Base-by-base conservation (phyloP, 2,888 invertebrate genomes). In the Yponomeuta cagnagella region DNA sequence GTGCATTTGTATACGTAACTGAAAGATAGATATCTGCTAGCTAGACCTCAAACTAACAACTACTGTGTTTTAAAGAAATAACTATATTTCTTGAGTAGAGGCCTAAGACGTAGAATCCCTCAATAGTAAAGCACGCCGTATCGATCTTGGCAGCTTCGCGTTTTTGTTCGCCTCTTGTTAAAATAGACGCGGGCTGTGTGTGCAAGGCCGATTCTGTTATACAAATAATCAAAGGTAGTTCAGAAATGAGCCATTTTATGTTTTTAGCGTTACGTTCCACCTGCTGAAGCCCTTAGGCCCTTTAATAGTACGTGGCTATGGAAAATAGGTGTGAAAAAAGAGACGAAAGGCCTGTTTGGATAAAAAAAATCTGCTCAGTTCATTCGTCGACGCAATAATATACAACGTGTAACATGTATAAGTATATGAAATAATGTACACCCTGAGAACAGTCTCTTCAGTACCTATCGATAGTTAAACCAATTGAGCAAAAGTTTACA, bases 181-280 rank as follows among this genome's bases (percentile, higher is more conserved):
- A 58, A 58, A 58, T 58, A 58, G 52, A 58, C 52, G 52, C 52
- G 12, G 4, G 52, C 52, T 12, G 52, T 58, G 52, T 58, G 52
- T 58, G 52, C 52, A 58, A 58, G 52, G 52, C 52, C 52, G 52
- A 58, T 58, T 58, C 15, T 58, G 52, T 58, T 58, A 58, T 58
- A 12, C 12, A 58, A 58, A 58, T 58, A 58, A 58, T 15, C 52
- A 58, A 58, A 58, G 52, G 52, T 58, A 58, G 52, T 58, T 58
- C 15, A 12, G 15, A 12, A 58, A 58, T 58, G 15, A 15, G 52
- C 52, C 15, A 12, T 12, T 58, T 58, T 15, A 58, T 58, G 43
- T 58, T 15, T 58, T 12, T 58, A 15, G 52, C 52, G 52, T 58
- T 58, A 58, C 52, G 52, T 58, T 15, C 15, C 15, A 15, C 15